Evolutionary conservation across 23 tunicate species (phyloP).

Genomic region (Botrylloides violaceus): DNA sequence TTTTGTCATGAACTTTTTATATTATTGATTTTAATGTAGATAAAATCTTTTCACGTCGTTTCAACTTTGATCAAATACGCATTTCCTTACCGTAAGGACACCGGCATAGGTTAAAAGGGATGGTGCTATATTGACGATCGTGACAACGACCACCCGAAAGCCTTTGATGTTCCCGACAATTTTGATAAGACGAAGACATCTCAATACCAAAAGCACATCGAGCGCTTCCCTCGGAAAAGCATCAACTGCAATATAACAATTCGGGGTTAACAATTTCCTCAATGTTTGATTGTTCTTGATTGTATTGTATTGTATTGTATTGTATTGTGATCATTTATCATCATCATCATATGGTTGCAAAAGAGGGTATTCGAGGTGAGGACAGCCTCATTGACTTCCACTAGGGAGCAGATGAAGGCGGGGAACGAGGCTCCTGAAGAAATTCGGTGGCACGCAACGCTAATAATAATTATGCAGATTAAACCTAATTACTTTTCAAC

Average conservation of each 20-base stretch:
- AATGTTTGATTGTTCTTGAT: too few relatives aligned
- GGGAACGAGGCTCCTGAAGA: too few relatives aligned
- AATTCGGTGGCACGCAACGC: too few relatives aligned
- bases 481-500: too few relatives aligned
- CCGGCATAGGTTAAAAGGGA: slow-evolving; percentile 79
- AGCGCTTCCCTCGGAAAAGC: slow-evolving; percentile 76
- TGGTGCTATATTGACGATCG: slow-evolving; percentile 88
- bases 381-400: too few relatives aligned
- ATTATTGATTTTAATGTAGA: neutral
- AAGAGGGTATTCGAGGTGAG: too few relatives aligned
- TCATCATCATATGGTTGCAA: too few relatives aligned
- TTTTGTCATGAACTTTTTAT: neutral
- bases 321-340: too few relatives aligned
- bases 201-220: slow-evolving; percentile 76
- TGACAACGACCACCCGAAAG: slow-evolving; percentile 75
- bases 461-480: too few relatives aligned
- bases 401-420: too few relatives aligned
- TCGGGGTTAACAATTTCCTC: too few relatives aligned
- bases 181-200: slow-evolving; percentile 82
- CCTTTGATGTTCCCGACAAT: slow-evolving; percentile 66
- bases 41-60: neutral
- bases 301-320: too few relatives aligned
- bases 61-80: neutral
- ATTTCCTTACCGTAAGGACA: slow-evolving; percentile 68
- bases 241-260: slow-evolving; percentile 28